Conservation (phyloP, 2,888 invertebrate species). For the Smittia sp. region DNA sequence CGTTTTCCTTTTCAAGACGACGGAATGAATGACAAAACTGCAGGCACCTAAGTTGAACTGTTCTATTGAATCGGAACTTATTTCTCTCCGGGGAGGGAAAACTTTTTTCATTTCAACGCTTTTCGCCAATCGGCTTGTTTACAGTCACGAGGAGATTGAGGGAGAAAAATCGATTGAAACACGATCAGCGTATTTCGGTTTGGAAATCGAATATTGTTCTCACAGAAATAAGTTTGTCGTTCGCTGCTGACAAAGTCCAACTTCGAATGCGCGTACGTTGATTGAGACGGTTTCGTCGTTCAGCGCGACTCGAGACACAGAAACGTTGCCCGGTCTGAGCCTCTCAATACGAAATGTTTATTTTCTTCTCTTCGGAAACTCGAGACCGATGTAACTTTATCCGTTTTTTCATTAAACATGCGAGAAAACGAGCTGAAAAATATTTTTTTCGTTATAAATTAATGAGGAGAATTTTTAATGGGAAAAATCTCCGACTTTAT, state of each 20-base stretch:
- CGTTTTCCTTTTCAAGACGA: not conserved
- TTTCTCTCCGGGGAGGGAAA: not conserved
- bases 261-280: not conserved
- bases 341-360: not conserved
- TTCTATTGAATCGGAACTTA: too few species aligned
- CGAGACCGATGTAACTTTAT: conserved; percentile 20
- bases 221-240: not conserved
- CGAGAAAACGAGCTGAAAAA: conserved; percentile 26
- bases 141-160: not conserved
- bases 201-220: conserved; percentile 33
- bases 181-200: conserved; percentile 12
- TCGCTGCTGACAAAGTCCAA: not conserved
- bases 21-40: too few species aligned
- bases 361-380: not conserved
- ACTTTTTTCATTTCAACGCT: conserved; percentile 1
- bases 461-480: conserved; percentile 23
- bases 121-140: not conserved
- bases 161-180: conserved; percentile 29
- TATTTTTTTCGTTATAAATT: conserved; percentile 10
- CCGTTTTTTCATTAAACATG: conserved; percentile 38
- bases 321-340: not conserved
- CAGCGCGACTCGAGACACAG: not conserved
- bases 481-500: conserved; percentile 11
- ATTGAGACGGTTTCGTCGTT: not conserved
- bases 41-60: too few species aligned